Conservation (phyloP, 2,113 vertebrate genomes). For the Stigmatopora argus region DNA sequence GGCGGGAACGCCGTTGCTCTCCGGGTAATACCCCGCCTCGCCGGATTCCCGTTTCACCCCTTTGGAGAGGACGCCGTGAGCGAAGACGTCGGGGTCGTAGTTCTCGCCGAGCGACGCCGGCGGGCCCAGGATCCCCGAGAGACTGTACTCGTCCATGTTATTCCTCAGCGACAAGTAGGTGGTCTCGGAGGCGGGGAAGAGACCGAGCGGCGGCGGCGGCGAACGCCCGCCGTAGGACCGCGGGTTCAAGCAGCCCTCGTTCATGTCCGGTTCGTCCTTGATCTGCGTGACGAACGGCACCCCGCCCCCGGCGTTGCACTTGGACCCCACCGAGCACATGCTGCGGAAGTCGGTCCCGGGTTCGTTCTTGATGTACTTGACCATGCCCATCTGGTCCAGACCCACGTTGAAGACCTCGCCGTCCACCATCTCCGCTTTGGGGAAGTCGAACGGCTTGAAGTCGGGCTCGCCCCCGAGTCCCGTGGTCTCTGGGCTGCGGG, state of each 20-base stretch:
- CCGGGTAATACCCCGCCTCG: constrained; percentile 90
- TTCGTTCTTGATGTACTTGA: constrained; percentile 94
- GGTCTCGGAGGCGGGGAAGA: constrained; percentile 88
- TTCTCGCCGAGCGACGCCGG: constrained; percentile 85
- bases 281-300: constrained; percentile 84
- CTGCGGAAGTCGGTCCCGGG: constrained; percentile 85
- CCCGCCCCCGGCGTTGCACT: constrained; percentile 69
- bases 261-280: constrained; percentile 87
- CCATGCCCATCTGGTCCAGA: constrained; percentile 80
- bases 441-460: constrained; percentile 81
- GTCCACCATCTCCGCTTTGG: constrained; percentile 87
- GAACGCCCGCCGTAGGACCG: constrained; percentile 80
- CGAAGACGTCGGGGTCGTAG: constrained; percentile 85
- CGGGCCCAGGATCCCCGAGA: constrained; percentile 96
- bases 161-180: constrained; percentile 96
- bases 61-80: constrained; percentile 78
- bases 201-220: constrained; percentile 70
- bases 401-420: constrained; percentile 78
- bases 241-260: constrained; percentile 82
- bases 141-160: constrained; percentile 95
- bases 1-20: constrained; percentile 80
- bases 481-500: constrained; percentile 77
- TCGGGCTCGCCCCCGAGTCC: constrained; percentile 72
- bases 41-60: constrained; percentile 94
- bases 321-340: constrained; percentile 83